A percentile compares a stretch with the other conserved stretches of the same genome.
phyloP scores from a whole-genome alignment of 2,113 vertebrate species.

The Oryzias javanicus region DNA sequence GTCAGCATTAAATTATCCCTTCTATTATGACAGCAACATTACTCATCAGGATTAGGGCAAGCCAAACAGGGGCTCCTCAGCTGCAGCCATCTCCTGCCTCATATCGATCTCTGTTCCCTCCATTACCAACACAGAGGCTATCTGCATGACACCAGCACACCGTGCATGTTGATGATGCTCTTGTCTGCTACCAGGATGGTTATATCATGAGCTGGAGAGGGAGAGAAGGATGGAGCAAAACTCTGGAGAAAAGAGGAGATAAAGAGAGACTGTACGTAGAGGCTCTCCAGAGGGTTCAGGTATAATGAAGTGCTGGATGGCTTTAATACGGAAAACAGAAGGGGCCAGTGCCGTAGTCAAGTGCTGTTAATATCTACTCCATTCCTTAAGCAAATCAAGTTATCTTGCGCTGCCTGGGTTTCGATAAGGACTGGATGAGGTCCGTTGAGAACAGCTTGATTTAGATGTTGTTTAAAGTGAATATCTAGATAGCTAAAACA shows the following conservation, averaged over 20 bases:
- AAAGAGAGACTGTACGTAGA: constrained; percentile 75
- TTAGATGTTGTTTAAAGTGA: constrained; percentile 77
- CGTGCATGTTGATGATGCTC: constrained; percentile 84
- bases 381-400: constrained; percentile 78
- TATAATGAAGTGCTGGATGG: constrained; percentile 79
- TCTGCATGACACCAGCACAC: constrained; percentile 85
- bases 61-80: constrained; percentile 77
- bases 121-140: constrained; percentile 80
- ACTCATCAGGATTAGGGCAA: constrained; percentile 89
- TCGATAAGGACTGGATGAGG: constrained; percentile 76
- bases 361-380: constrained; percentile 74
- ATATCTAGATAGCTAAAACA: constrained; percentile 76
- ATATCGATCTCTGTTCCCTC: constrained; percentile 83
- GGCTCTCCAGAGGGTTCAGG: constrained; percentile 75
- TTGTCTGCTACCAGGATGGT: constrained; percentile 62
- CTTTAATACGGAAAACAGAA: constrained; percentile 75
- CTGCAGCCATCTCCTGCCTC: constrained; percentile 74
- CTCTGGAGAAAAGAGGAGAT: constrained; percentile 69
- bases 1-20: constrained; percentile 92
- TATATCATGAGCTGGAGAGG: constrained; percentile 46
- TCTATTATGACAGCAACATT: constrained; percentile 97
- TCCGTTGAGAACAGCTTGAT: constrained; percentile 73
- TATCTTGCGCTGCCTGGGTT: constrained; percentile 70
- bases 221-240: constrained; percentile 54
- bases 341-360: constrained; percentile 67